Evolutionary conservation across 1,140 invertebrate genomes (phyloP).

Genomic region (Drosophila gunungcola): DNA sequence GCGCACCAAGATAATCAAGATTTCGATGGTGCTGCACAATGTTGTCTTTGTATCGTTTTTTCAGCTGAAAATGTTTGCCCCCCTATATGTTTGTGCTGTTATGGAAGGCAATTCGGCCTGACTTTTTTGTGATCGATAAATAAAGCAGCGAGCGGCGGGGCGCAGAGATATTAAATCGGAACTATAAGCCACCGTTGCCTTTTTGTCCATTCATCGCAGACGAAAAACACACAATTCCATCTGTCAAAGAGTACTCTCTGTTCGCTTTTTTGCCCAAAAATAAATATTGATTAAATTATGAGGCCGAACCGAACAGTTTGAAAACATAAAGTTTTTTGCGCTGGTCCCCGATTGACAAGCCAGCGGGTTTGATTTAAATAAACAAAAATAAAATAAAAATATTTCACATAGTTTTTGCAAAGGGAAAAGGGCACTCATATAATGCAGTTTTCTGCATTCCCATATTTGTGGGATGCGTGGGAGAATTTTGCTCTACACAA

Average conservation of each 20-base stretch:
- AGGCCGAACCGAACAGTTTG: constrained; percentile 22
- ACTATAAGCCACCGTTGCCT: constrained; percentile 11
- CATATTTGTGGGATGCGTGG: not conserved
- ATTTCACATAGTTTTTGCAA: constrained; percentile 13
- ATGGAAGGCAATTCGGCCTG: constrained; percentile 36
- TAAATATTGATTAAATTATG: constrained; percentile 50
- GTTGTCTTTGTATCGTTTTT: constrained; percentile 20
- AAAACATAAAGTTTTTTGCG: constrained; percentile 15
- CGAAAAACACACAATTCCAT: constrained; percentile 26
- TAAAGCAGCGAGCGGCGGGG: constrained; percentile 8
- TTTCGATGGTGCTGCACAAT: constrained; percentile 53
- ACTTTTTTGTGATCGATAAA: constrained; percentile 40
- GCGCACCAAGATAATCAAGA: constrained; percentile 70
- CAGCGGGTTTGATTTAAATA: constrained; percentile 53
- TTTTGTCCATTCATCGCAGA: constrained; percentile 3
- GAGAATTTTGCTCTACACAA: constrained; percentile 16
- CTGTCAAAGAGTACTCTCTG: constrained; percentile 36
- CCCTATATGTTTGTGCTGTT: not conserved
- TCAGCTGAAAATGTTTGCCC: constrained; percentile 36
- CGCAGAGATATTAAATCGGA: constrained; percentile 27
- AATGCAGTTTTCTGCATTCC: not conserved
- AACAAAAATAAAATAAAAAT: constrained; percentile 47
- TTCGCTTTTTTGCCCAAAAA: constrained; percentile 31
- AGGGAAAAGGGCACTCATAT: not conserved
- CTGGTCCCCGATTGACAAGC: constrained; percentile 22